Conservation (phyloP, 2,113 vertebrate genomes). For the Garra rufa region DNA sequence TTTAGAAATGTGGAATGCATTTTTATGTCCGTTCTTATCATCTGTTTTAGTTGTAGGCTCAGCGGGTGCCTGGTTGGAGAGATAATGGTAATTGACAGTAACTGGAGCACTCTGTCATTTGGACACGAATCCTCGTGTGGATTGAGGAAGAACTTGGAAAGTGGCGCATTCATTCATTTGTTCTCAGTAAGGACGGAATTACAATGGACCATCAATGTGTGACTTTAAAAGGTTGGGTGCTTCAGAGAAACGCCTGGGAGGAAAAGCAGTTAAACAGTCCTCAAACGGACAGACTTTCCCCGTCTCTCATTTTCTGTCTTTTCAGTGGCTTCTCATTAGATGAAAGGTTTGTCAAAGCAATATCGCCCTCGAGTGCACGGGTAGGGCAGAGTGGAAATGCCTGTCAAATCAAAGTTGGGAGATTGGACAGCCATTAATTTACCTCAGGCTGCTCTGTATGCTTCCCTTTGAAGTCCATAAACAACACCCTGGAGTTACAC, state of each 20-base stretch:
- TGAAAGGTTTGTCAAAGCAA: constrained; percentile 30
- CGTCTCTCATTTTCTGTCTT: constrained; percentile 21
- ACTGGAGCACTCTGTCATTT: constrained; percentile 18
- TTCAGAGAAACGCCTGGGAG: background rate
- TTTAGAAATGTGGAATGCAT: constrained; percentile 23
- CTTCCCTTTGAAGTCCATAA: constrained; percentile 35
- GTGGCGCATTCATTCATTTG: background rate
- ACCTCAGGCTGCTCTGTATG: constrained; percentile 28
- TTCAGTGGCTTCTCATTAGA: constrained; percentile 40
- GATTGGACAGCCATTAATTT: constrained; percentile 35
- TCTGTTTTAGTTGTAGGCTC: constrained; percentile 31
- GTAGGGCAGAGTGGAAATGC: constrained; percentile 32
- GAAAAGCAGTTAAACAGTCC: background rate
- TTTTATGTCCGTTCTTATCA: constrained; percentile 27
- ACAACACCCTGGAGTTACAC: constrained; percentile 33
- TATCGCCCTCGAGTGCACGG: constrained; percentile 17
- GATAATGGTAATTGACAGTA: constrained; percentile 34
- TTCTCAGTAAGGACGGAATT: constrained; percentile 1
- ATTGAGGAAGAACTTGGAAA: background rate
- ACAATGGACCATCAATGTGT: background rate
- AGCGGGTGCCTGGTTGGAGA: background rate
- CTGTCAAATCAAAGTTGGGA: constrained; percentile 31
- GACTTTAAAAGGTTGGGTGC: constrained; percentile 16
- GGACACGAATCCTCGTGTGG: background rate
- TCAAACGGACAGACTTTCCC: constrained; percentile 14